These are phyloP conservation scores for Drosophila santomea DNA, from an alignment of 1,140 invertebrate species.

Conservation along the genomic window DNA sequence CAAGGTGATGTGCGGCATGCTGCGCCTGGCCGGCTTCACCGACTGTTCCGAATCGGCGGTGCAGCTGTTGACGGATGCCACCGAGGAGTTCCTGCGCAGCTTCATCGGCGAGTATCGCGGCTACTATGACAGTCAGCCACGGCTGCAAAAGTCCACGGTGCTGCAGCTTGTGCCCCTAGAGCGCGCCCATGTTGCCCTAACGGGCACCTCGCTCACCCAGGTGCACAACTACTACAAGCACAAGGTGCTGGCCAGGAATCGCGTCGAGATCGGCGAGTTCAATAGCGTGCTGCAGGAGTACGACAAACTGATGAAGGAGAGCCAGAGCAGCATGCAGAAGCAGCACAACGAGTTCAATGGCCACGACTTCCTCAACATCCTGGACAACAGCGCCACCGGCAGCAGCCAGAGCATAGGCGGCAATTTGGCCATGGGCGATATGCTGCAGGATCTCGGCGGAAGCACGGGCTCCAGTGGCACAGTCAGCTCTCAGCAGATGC, in stretches of 20 bases:
- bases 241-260: constrained; percentile 76
- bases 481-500: constrained; percentile 49
- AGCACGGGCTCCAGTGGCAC: constrained; percentile 62
- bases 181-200: constrained; percentile 64
- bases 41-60: constrained; percentile 79
- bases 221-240: constrained; percentile 84
- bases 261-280: constrained; percentile 75
- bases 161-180: constrained; percentile 64
- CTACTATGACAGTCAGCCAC: constrained; percentile 42
- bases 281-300: constrained; percentile 76
- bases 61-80: constrained; percentile 69
- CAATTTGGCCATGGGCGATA: constrained; percentile 54
- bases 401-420: constrained; percentile 63
- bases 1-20: constrained; percentile 76
- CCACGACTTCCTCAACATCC: constrained; percentile 75
- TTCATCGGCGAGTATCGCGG: constrained; percentile 61
- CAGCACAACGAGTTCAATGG: constrained; percentile 71
- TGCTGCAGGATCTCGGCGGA: constrained; percentile 66
- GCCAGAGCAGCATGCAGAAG: constrained; percentile 78
- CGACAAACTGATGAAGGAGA: constrained; percentile 83
- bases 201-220: constrained; percentile 71
- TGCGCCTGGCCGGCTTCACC: constrained; percentile 77
- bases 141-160: constrained; percentile 40
- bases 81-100: constrained; percentile 73
- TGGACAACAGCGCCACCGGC: constrained; percentile 66